Evolutionary conservation across 1,140 invertebrate species (phyloP).

Genomic region (Holcopasites calliopsidis): DNA sequence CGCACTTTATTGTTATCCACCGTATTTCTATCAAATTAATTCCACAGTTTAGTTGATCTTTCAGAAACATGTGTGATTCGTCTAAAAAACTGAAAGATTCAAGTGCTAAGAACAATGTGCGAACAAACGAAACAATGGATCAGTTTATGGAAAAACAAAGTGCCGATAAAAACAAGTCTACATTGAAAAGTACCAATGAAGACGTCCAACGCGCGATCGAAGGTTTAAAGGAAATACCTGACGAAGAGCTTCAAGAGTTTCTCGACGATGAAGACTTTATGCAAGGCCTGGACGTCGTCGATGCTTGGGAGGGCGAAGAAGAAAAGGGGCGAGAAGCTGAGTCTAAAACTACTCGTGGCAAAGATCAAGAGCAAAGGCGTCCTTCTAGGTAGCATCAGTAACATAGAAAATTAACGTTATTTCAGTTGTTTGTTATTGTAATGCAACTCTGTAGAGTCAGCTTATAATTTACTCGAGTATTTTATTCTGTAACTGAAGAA

Average conservation of each 20-base stretch:
- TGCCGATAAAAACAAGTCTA: conserved; percentile 18
- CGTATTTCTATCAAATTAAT: conserved; percentile 6
- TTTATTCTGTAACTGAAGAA: conserved; percentile 2
- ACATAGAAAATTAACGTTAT: conserved; percentile 20
- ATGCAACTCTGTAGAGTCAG: neutral
- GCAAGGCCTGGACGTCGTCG: conserved; percentile 72
- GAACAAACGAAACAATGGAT: conserved; percentile 10
- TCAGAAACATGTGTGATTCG: conserved; percentile 41
- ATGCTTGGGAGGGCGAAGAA: conserved; percentile 76
- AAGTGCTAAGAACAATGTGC: conserved; percentile 35
- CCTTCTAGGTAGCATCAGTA: conserved; percentile 68
- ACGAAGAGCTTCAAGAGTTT: conserved; percentile 72
- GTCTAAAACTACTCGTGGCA: conserved; percentile 17
- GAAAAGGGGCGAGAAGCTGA: conserved; percentile 49
- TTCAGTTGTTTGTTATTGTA: conserved; percentile 10
- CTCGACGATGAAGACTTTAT: conserved; percentile 75
- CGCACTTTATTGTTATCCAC: neutral
- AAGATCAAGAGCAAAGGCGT: conserved; percentile 47
- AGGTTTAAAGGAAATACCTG: conserved; percentile 56
- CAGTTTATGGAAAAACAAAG: conserved; percentile 11
- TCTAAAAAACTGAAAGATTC: conserved; percentile 39
- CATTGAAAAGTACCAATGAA: conserved; percentile 36
- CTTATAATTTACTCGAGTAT: conserved; percentile 1
- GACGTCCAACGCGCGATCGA: conserved; percentile 59
- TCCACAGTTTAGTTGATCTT: conserved; percentile 18